Conservation (phyloP, 2,797 vertebrate species). For the Synanceia verrucosa region DNA sequence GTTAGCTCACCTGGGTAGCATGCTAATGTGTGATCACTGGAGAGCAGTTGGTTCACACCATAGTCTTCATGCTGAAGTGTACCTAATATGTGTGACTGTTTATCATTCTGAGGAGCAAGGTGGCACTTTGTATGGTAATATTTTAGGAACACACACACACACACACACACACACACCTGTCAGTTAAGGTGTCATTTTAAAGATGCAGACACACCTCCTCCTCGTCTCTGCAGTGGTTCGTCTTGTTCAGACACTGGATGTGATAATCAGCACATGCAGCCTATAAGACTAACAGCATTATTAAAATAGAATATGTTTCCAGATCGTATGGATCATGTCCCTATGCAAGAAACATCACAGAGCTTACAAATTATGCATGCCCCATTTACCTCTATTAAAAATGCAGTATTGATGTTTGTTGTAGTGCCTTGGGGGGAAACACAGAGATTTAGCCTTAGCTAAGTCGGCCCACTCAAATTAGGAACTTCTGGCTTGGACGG, state of each 20-base stretch:
- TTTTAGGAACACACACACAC: too few species aligned
- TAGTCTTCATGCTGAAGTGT: too few species aligned
- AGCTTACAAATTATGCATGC: constrained; percentile 59
- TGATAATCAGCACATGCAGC: constrained; percentile 30
- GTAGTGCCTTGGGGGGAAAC: constrained; percentile 54
- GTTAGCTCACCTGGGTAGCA: neutral
- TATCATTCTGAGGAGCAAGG: too few species aligned
- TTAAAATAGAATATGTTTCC: constrained; percentile 9
- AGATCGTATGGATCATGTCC: constrained; percentile 37
- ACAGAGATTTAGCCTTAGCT: constrained; percentile 47
- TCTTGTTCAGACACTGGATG: neutral
- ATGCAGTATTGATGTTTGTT: constrained; percentile 72
- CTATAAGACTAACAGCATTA: constrained; percentile 14
- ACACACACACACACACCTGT: neutral
- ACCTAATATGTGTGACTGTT: too few species aligned
- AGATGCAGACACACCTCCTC: neutral
- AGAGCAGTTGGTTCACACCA: too few species aligned
- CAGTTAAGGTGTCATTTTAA: neutral
- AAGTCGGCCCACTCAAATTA: constrained; percentile 52
- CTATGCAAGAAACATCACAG: constrained; percentile 38
- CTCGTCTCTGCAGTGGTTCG: neutral
- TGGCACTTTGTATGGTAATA: too few species aligned
- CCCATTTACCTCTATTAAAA: constrained; percentile 61
- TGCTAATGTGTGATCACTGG: neutral
- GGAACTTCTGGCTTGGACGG: constrained; percentile 42